A percentile compares a stretch with the other conserved stretches of the same genome.
Conservation (phyloP, 2,888 invertebrate genomes). For the Tetragonisca angustula region DNA sequence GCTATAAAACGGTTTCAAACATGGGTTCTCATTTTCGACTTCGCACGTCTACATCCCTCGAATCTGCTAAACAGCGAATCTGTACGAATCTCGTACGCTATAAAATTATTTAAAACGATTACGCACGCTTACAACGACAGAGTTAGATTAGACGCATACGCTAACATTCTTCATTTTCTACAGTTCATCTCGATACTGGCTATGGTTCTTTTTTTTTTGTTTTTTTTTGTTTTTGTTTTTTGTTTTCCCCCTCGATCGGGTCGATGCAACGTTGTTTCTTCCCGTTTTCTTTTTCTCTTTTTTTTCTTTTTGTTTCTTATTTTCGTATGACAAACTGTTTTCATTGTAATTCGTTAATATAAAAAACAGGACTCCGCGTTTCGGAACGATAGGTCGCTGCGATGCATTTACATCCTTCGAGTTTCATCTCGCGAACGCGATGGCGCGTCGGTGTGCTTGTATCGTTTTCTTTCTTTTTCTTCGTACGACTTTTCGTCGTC, state of each 20-base stretch:
- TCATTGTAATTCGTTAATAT: conserved; percentile 4
- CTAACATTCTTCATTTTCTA: conserved; percentile 26
- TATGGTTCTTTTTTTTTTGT: conserved; percentile 1
- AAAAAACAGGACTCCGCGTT: conserved; percentile 22
- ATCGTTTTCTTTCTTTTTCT: too few species aligned
- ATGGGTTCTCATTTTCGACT: neutral
- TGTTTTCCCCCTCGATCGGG: conserved; percentile 1
- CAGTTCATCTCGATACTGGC: conserved; percentile 25
- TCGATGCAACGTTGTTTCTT: conserved; percentile 11
- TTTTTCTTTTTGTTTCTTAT: neutral
- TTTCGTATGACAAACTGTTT: conserved; percentile 11
- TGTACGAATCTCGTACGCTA: conserved; percentile 39
- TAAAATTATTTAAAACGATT: conserved; percentile 48
- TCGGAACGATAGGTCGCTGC: conserved; percentile 9
- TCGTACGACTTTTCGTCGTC: neutral
- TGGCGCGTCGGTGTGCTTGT: neutral
- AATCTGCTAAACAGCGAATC: conserved; percentile 34
- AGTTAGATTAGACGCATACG: conserved; percentile 38
- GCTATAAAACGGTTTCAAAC: conserved; percentile 8
- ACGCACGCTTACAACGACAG: conserved; percentile 35
- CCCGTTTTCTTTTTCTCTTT: too few species aligned
- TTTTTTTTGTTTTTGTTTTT: neutral
- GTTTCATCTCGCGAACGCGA: neutral
- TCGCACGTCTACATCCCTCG: conserved; percentile 9
- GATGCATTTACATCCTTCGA: neutral